These are phyloP conservation scores for Antedon mediterranea DNA, from an alignment of 53 echinoderm and acorn worm genomes.

Conservation along the genomic window DNA sequence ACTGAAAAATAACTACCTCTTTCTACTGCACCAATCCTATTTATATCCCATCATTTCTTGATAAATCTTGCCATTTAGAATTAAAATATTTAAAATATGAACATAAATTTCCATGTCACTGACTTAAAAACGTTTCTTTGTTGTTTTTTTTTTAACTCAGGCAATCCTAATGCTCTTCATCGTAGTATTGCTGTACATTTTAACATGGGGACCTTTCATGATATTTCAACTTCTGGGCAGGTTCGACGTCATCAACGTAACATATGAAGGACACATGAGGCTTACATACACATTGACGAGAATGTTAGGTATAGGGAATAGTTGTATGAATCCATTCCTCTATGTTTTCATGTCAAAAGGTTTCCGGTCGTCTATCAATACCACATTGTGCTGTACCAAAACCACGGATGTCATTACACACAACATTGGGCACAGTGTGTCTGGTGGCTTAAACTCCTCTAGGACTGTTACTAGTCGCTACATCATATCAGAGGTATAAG, in stretches of 20 bases:
- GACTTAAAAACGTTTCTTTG: no score
- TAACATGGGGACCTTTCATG: constrained; percentile 73
- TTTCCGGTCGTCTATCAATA: constrained; percentile 45
- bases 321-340: constrained; percentile 73
- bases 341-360: constrained; percentile 84
- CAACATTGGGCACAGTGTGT: neutral
- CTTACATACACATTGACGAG: constrained; percentile 15
- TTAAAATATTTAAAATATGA: no score
- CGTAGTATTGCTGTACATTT: constrained; percentile 54
- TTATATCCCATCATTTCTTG: no score
- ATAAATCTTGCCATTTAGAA: no score
- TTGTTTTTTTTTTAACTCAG: neutral
- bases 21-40: no score
- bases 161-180: constrained; percentile 54
- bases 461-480: neutral
- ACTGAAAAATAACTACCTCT: no score
- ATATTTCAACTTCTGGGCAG: constrained; percentile 25
- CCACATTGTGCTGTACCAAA: constrained; percentile 12
- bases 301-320: constrained; percentile 54
- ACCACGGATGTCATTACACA: neutral
- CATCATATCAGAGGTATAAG: neutral
- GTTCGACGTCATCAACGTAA: constrained; percentile 9
- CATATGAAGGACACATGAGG: neutral
- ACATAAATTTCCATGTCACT: no score
- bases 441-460: neutral